A percentile compares a stretch with the other conserved stretches of the same genome.
Conservation (phyloP, 2,113 vertebrate genomes). For the Charina bottae region DNA sequence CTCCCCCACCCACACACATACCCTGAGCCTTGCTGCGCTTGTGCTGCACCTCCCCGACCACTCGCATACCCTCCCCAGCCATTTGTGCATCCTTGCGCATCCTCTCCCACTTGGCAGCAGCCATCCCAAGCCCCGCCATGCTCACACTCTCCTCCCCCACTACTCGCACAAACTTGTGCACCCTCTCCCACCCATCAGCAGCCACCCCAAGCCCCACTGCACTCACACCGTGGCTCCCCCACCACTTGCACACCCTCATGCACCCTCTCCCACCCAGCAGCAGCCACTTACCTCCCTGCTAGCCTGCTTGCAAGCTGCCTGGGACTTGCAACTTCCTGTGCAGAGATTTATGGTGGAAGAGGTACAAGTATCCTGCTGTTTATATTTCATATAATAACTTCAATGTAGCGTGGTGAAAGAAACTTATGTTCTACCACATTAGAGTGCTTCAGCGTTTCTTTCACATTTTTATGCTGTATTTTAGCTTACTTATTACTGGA, state of each 20-base stretch:
- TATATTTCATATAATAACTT: background rate
- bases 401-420: background rate
- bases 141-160: background rate
- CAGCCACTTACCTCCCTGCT: background rate
- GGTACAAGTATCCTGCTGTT: background rate
- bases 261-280: background rate
- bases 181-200: background rate
- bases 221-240: background rate
- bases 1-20: background rate
- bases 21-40: background rate
- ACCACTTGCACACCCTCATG: background rate
- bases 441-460: background rate
- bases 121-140: background rate
- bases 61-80: background rate
- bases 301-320: background rate
- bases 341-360: background rate
- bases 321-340: background rate
- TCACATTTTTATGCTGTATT: background rate
- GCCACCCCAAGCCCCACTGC: background rate
- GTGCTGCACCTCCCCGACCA: background rate
- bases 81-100: background rate
- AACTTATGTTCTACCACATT: background rate
- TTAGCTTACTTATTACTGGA: background rate
- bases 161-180: background rate
- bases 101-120: background rate